phyloP scores from a whole-genome alignment of 2,113 vertebrate species.

The Ceyx melanurus region DNA sequence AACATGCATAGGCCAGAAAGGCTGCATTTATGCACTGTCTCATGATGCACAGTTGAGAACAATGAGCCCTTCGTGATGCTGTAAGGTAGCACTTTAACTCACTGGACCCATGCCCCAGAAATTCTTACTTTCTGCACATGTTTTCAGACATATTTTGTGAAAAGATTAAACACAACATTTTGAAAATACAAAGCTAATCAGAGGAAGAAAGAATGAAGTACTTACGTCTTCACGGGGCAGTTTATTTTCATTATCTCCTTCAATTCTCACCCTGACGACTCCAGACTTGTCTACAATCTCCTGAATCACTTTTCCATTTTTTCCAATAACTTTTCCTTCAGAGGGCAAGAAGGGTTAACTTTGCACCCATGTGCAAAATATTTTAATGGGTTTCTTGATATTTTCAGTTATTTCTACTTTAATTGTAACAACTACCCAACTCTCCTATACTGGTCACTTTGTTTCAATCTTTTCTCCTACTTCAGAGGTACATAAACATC shows the following conservation, averaged over 20 bases:
- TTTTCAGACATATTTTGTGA: neutral
- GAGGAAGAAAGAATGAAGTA: conserved; percentile 10
- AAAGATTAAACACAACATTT: neutral
- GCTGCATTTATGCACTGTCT: neutral
- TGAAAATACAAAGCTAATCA: neutral
- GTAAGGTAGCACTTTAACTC: neutral
- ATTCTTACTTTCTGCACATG: neutral
- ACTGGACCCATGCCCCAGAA: neutral
- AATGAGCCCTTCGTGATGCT: neutral
- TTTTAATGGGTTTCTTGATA: neutral
- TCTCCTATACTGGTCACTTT: neutral
- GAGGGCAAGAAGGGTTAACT: conserved; percentile 63
- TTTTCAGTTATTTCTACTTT: neutral
- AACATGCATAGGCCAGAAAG: rapidly evolving
- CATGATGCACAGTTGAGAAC: neutral
- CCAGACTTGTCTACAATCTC: conserved; percentile 88
- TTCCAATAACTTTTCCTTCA: conserved; percentile 88
- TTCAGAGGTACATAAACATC: neutral
- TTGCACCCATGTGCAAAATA: neutral
- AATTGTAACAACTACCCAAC: neutral
- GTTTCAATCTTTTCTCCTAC: neutral
- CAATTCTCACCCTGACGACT: conserved; percentile 86
- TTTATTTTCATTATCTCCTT: conserved; percentile 87
- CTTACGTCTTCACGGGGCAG: conserved; percentile 84
- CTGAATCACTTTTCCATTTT: conserved; percentile 89